Percentiles rank a stretch among this genome's conserved stretches.
Conservation (phyloP, 2,888 invertebrate species). For the Euspilapteryx auroguttella region DNA sequence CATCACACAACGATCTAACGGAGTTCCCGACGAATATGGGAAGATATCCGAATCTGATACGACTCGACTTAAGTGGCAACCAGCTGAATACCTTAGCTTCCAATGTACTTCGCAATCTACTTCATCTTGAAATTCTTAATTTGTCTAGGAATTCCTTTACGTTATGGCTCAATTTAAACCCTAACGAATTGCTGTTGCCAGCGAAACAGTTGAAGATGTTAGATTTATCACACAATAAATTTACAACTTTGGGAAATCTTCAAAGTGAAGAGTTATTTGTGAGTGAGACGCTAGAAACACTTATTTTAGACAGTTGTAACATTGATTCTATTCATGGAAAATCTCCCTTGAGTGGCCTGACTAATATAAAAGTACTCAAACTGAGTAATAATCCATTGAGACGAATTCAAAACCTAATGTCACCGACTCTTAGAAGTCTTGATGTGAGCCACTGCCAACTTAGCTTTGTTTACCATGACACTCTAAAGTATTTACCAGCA, state of each 20-base stretch:
- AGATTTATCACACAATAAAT: constrained; percentile 66
- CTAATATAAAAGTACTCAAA: constrained; percentile 52
- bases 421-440: constrained; percentile 49
- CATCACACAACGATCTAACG: constrained; percentile 66
- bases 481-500: constrained; percentile 59
- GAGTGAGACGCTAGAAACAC: constrained; percentile 57
- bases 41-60: constrained; percentile 23
- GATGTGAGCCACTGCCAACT: constrained; percentile 63
- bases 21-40: constrained; percentile 46
- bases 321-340: constrained; percentile 55
- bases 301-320: constrained; percentile 66
- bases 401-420: constrained; percentile 45
- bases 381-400: constrained; percentile 53
- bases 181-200: constrained; percentile 46
- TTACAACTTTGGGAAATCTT: constrained; percentile 51
- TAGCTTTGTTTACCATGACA: constrained; percentile 42
- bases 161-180: constrained; percentile 59
- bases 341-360: constrained; percentile 49
- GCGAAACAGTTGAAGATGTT: constrained; percentile 56
- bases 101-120: constrained; percentile 52
- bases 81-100: constrained; percentile 44
- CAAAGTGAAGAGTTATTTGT: constrained; percentile 54
- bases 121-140: constrained; percentile 60
- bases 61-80: constrained; percentile 48
- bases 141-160: constrained; percentile 65